phyloP scores from a whole-genome alignment of 2,888 invertebrate genomes.

The Eilema depressum region DNA sequence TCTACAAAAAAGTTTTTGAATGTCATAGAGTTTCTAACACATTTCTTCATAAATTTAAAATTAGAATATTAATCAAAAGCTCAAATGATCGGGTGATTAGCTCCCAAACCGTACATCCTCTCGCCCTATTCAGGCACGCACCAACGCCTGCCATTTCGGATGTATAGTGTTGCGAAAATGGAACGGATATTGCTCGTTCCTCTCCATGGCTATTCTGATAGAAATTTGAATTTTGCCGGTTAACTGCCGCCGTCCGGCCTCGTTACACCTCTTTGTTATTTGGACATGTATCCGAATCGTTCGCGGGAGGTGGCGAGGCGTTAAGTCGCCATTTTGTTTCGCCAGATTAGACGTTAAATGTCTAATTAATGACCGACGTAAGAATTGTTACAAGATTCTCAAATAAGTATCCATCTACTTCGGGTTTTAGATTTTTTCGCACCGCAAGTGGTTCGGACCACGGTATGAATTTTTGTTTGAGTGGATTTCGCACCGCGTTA shows the following conservation, averaged over 20 bases:
- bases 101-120: conserved; percentile 53
- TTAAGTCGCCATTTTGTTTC: conserved; percentile 54
- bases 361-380: conserved; percentile 40
- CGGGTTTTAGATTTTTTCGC: too few relatives aligned
- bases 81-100: conserved; percentile 44
- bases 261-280: conserved; percentile 74
- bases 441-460: too few relatives aligned
- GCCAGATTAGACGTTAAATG: conserved; percentile 47
- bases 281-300: conserved; percentile 63
- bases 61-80: conserved; percentile 29
- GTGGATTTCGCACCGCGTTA: too few relatives aligned
- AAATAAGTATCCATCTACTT: background rate
- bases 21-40: background rate
- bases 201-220: conserved; percentile 80
- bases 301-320: conserved; percentile 52
- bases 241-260: conserved; percentile 83
- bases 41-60: conserved; percentile 6
- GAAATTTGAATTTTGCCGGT: conserved; percentile 86
- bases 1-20: background rate
- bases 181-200: conserved; percentile 86
- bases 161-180: conserved; percentile 80
- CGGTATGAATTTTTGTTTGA: too few relatives aligned
- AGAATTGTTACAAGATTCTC: conserved; percentile 8
- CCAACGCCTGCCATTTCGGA: conserved; percentile 76
- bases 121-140: conserved; percentile 71